These are phyloP conservation scores for Calypte anna DNA, from an alignment of 2,113 vertebrate genomes.

Conservation along the genomic window DNA sequence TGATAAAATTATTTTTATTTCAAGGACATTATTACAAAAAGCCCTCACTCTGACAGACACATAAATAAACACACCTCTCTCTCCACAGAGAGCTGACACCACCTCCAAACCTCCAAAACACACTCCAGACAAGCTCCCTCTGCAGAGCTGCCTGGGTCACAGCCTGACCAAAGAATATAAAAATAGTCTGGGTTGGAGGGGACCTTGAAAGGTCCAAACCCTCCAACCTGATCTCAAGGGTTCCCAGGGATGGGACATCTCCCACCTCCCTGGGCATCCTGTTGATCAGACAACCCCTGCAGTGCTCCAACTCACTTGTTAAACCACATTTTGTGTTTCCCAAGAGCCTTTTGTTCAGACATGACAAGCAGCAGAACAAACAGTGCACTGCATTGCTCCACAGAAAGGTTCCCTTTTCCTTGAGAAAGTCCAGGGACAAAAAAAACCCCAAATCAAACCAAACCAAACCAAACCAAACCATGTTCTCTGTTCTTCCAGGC, in stretches of 20 bases:
- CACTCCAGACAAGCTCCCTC: background rate
- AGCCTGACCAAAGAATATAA: background rate
- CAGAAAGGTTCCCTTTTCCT: background rate
- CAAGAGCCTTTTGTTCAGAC: background rate
- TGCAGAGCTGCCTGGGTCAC: background rate
- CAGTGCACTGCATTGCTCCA: accelerated
- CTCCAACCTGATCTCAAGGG: background rate
- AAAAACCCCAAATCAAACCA: no score
- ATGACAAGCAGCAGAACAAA: background rate
- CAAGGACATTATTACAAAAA: background rate
- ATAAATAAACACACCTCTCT: background rate
- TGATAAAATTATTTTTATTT: background rate
- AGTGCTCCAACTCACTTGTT: background rate
- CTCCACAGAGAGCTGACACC: background rate
- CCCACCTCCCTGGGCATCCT: background rate
- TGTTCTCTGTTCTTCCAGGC: background rate
- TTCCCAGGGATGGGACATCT: background rate
- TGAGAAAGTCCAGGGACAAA: background rate
- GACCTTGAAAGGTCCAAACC: background rate
- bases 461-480: background rate
- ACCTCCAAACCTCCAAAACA: background rate
- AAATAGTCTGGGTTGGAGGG: background rate
- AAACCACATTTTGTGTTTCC: background rate
- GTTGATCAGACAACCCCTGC: no score
- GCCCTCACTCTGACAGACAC: background rate